A percentile compares a stretch with the other conserved stretches of the same genome.
Conservation (phyloP, 2,888 invertebrate genomes). For the Drosophila emarginata region DNA sequence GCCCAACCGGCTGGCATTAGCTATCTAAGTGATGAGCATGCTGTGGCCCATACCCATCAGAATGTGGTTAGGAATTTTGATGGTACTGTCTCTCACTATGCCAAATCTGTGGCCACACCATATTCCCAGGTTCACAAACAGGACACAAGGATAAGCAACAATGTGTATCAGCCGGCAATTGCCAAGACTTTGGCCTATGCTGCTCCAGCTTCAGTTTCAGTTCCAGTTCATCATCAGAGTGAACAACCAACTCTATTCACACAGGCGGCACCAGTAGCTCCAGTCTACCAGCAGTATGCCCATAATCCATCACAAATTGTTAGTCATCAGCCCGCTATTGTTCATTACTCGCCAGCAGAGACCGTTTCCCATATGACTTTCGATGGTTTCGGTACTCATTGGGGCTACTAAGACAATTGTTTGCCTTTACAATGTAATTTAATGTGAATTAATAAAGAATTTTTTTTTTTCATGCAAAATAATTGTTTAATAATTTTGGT, state of each 20-base stretch:
- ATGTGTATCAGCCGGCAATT: constrained; percentile 83
- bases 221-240: constrained; percentile 65
- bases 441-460: neutral
- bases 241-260: constrained; percentile 61
- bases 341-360: constrained; percentile 84
- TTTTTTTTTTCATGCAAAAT: neutral
- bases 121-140: constrained; percentile 85
- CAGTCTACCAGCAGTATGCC: constrained; percentile 48
- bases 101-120: constrained; percentile 85
- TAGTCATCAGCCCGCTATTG: constrained; percentile 71
- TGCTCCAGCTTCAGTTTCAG: constrained; percentile 75
- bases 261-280: constrained; percentile 68
- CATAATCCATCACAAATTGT: constrained; percentile 58
- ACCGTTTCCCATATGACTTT: constrained; percentile 87
- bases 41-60: constrained; percentile 83
- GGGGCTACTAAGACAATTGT: constrained; percentile 84
- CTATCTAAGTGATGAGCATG: constrained; percentile 60
- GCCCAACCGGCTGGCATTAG: constrained; percentile 58
- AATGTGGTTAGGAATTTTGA: constrained; percentile 84
- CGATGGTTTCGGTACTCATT: constrained; percentile 86
- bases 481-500: too few relatives aligned
- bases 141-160: constrained; percentile 85
- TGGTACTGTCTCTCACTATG: constrained; percentile 84
- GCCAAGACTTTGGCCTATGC: constrained; percentile 77
- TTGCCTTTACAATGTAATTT: neutral